A percentile compares a stretch with the other conserved stretches of the same genome.
Conservation (phyloP, 2,797 vertebrate genomes). For the Pseudochirops corinnae region DNA sequence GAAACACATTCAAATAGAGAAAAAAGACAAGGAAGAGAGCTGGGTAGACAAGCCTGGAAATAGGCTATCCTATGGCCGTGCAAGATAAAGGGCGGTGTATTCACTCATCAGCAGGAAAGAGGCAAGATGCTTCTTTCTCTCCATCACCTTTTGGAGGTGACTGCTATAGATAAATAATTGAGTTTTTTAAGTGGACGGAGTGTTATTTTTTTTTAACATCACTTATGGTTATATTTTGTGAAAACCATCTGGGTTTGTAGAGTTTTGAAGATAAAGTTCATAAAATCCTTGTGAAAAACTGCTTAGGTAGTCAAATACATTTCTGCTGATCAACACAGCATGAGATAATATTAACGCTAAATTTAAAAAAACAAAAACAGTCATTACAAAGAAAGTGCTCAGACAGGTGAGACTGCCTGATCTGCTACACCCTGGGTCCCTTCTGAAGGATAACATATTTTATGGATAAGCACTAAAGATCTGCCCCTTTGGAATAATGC, state of each 20-base stretch:
- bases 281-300: not conserved
- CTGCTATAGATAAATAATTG: not conserved
- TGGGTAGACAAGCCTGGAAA: accelerated
- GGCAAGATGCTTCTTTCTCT: not conserved
- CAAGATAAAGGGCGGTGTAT: not conserved
- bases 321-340: not conserved
- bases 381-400: not conserved
- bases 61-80: not conserved
- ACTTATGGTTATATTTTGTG: not conserved
- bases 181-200: not conserved
- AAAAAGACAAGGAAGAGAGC: not conserved
- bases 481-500: not conserved
- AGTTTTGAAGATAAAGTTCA: not conserved
- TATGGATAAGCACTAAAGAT: not conserved
- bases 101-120: not conserved
- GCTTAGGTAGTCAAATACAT: not conserved
- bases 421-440: not conserved
- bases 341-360: not conserved
- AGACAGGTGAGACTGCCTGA: not conserved
- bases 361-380: not conserved
- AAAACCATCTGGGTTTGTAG: not conserved
- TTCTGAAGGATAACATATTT: not conserved
- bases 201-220: not conserved
- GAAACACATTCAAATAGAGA: not conserved
- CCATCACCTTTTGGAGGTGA: not conserved